A percentile compares a stretch with the other conserved stretches of the same genome.
These are phyloP conservation scores for Apodemia zela DNA, from an alignment of 2,888 invertebrate genomes.

Conservation along the genomic window DNA sequence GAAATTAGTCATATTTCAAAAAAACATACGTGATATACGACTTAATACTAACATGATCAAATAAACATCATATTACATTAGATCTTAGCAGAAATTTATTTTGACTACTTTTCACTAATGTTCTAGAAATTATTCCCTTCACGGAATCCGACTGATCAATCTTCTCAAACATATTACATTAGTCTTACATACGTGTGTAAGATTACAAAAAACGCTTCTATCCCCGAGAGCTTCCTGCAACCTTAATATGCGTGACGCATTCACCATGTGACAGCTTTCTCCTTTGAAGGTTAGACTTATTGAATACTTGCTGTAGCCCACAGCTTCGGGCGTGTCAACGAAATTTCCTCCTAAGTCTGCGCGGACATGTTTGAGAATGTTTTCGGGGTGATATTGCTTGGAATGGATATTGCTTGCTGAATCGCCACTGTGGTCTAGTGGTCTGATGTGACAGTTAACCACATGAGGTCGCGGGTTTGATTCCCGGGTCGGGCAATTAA, in stretches of 20 bases:
- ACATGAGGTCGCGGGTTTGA: too few species aligned
- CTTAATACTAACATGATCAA: too few species aligned
- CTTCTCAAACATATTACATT: slow-evolving; percentile 11
- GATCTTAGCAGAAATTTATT: background rate
- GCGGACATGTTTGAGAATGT: too few species aligned
- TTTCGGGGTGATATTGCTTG: too few species aligned
- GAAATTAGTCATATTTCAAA: too few species aligned
- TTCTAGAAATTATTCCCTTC: slow-evolving; percentile 4
- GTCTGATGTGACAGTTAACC: too few species aligned
- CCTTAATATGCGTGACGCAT: background rate
- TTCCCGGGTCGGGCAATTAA: too few species aligned
- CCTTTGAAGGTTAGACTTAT: background rate
- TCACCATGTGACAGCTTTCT: background rate
- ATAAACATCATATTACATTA: background rate
- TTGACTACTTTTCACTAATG: background rate
- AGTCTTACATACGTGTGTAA: slow-evolving; percentile 3
- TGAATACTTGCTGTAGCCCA: background rate
- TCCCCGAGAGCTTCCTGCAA: background rate
- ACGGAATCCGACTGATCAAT: slow-evolving; percentile 1
- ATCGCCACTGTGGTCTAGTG: too few species aligned
- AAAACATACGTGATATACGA: too few species aligned
- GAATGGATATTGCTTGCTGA: too few species aligned
- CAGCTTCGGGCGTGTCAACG: too few species aligned
- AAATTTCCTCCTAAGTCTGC: too few species aligned
- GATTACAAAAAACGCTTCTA: slow-evolving; percentile 5